Percentiles rank a stretch among this genome's conserved stretches.
Evolutionary conservation across 2,797 vertebrate species (phyloP).

Genomic region (Pygocentrus nattereri): DNA sequence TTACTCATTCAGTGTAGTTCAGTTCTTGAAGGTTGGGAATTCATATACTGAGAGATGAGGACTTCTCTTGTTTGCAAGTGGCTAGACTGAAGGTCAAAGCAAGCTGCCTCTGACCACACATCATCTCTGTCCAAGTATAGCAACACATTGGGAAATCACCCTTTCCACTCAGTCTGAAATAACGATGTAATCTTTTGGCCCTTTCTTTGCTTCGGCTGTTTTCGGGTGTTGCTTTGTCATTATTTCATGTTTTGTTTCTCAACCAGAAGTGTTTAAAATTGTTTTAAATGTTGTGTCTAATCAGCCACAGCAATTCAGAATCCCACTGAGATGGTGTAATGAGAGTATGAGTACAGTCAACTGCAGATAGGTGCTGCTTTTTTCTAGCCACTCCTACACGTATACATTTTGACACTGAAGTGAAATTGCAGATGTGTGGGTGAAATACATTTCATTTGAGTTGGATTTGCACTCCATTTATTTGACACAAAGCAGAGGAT

Average conservation of each 20-base stretch:
- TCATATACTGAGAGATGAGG: not conserved
- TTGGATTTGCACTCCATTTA: not conserved
- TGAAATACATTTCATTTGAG: too few species aligned
- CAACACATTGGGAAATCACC: constrained; percentile 17
- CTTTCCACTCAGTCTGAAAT: constrained; percentile 11
- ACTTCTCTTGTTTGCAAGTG: not conserved
- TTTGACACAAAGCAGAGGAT: not conserved
- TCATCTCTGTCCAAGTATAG: not conserved
- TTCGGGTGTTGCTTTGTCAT: not conserved
- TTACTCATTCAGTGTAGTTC: not conserved
- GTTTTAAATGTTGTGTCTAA: not conserved
- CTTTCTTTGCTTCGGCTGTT: not conserved
- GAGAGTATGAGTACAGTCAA: not conserved
- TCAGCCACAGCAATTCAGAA: not conserved
- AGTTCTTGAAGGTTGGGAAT: not conserved
- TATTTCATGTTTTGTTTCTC: not conserved
- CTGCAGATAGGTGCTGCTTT: not conserved
- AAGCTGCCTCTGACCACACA: constrained; percentile 15
- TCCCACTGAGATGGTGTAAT: not conserved
- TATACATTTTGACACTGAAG: not conserved
- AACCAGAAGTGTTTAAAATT: not conserved
- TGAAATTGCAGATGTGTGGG: not conserved
- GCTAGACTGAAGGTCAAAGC: not conserved
- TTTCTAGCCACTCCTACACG: not conserved
- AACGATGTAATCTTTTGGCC: not conserved